Evolutionary conservation across 2,888 invertebrate genomes (phyloP).

Genomic region (Cylindroiulus punctatus): DNA sequence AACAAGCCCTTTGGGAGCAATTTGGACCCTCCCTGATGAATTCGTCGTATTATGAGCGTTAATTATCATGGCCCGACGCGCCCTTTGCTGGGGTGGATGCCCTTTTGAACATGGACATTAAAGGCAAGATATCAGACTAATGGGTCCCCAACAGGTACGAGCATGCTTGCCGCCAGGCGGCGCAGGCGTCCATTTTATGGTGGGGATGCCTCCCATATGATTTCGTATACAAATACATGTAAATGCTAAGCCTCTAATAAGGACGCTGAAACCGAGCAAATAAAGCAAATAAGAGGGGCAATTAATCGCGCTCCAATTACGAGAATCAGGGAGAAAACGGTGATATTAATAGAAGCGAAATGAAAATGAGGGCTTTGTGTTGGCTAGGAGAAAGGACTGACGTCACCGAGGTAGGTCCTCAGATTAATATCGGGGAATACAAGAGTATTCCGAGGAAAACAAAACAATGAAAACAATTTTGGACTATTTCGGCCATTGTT

Average conservation of each 20-base stretch:
- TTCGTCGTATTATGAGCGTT: neutral
- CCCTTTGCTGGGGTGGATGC: neutral
- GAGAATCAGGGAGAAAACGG: neutral
- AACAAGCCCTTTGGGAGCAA: neutral
- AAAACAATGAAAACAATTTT: no score
- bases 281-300: constrained; percentile 8
- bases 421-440: neutral
- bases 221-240: neutral
- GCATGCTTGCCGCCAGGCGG: neutral
- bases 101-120: neutral
- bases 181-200: neutral
- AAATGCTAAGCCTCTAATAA: neutral
- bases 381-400: neutral
- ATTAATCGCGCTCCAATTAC: constrained; percentile 30
- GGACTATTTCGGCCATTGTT: no score
- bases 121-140: neutral
- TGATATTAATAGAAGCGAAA: constrained; percentile 9
- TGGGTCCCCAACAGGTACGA: neutral
- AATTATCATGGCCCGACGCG: neutral
- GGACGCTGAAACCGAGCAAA: neutral
- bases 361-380: neutral
- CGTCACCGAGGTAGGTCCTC: neutral
- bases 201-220: neutral
- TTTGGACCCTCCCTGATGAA: neutral
- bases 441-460: neutral